Conservation (phyloP, 2,797 vertebrate species). For the Neosilurus hyrtlii region DNA sequence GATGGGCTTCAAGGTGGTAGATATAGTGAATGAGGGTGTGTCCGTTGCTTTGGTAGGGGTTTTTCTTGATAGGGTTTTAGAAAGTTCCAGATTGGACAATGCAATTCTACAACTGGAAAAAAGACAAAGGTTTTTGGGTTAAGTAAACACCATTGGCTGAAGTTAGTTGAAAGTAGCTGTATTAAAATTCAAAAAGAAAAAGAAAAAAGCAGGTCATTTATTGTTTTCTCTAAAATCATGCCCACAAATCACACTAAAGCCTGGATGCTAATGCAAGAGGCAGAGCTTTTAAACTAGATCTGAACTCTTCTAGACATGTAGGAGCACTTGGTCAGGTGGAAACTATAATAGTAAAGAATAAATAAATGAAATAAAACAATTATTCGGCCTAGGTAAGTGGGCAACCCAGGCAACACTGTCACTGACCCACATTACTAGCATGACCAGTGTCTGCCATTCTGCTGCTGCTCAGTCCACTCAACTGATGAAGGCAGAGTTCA, state of each 20-base stretch:
- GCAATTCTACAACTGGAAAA: neutral
- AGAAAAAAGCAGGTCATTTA: neutral
- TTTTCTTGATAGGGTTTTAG: neutral
- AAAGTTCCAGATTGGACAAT: conserved; percentile 30
- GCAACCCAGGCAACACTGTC: too few species aligned
- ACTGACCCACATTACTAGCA: too few species aligned
- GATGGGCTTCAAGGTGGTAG: conserved; percentile 25
- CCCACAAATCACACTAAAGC: conserved; percentile 1
- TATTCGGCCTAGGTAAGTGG: too few species aligned
- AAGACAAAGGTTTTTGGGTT: neutral
- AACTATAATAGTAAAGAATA: too few species aligned
- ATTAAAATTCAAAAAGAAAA: neutral
- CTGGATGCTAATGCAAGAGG: neutral
- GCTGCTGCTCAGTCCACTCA: too few species aligned
- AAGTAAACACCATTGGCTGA: neutral
- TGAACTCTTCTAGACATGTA: neutral
- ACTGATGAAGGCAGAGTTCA: too few species aligned
- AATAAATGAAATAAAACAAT: too few species aligned
- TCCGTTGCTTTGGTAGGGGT: conserved; percentile 29
- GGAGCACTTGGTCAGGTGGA: neutral
- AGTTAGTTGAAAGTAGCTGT: neutral
- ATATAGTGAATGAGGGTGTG: conserved; percentile 15
- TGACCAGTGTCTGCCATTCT: too few species aligned
- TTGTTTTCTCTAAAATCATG: neutral
- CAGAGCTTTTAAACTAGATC: neutral